Evolutionary conservation across 2,888 invertebrate species (phyloP), one percentile per base, ranked within the genome.

Genomic region (Chrysotoxum bicinctum): DNA sequence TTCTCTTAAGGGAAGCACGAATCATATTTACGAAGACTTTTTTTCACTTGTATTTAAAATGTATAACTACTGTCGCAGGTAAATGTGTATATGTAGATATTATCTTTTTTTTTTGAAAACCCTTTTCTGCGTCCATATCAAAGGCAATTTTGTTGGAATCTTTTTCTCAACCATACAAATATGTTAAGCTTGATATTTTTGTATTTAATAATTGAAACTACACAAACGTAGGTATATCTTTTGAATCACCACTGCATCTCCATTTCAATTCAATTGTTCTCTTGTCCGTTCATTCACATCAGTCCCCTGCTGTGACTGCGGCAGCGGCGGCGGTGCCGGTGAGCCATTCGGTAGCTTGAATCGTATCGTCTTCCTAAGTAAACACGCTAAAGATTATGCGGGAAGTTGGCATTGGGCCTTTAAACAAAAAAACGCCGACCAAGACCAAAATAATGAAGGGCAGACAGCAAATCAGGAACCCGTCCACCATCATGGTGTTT

Each of bases 351-450:
- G 30, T 32, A 30, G 32, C 56, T 32, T 35, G 32, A 56, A 56
- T 19, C 8, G 56, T 19, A 56, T 35, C 19, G 56, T 56, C 32
- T 35, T 56, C 21, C 14, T 56, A 21, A 56, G 56, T 56, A 35
- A 56, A 56, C 35, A 56, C 2, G 16, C 19, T 56, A 35, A 35
- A 56, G 19, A 35, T 35, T 40, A 21, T 43, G 74, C 40, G n/a
- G 21, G 50, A 48, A 40, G 64, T 74, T 19, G 74, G 35, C 76
- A 56, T 32, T 35, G 56, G 58, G 68, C 68, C 9, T 45, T 76
- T 45, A n/a, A 45, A 45, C 14, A 45, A 9, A 2, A 23, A 26
- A 52, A 52, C 2, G 56, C 35, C 56, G 56, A 56, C 56, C 35
- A 56, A 35, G 12, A 32, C 35, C 19, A 35, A 56, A 56, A 45